A percentile compares a stretch with the other conserved stretches of the same genome.
phyloP scores from a whole-genome alignment of 2,888 invertebrate species.

The Villa cingulata region DNA sequence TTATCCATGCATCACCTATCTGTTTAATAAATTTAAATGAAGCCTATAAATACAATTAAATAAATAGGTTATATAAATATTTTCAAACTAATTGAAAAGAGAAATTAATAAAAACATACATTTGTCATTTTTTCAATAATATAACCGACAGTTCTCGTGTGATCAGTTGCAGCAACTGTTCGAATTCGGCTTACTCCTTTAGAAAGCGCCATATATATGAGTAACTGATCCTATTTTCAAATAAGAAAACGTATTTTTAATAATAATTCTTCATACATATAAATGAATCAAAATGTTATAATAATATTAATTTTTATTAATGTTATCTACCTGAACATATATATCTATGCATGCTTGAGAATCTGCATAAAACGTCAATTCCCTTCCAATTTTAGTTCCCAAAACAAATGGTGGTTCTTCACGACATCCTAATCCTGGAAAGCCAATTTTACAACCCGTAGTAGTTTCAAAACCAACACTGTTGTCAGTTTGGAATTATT shows the following conservation, averaged over 20 bases:
- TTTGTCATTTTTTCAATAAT: slow-evolving; percentile 56
- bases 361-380: too few species aligned
- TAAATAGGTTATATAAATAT: not conserved
- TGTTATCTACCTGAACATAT: slow-evolving; percentile 40
- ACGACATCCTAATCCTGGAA: slow-evolving; percentile 48
- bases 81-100: too few species aligned
- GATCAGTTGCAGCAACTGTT: slow-evolving; percentile 58
- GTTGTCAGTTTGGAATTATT: too few species aligned
- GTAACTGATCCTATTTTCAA: slow-evolving; percentile 55
- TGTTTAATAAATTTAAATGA: slow-evolving; percentile 25
- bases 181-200: slow-evolving; percentile 54
- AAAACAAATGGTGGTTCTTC: slow-evolving; percentile 33
- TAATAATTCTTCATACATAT: too few species aligned
- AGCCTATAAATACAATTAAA: slow-evolving; percentile 18
- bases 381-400: slow-evolving; percentile 51
- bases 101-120: slow-evolving; percentile 24
- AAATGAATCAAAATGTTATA: too few species aligned
- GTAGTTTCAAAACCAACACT: slow-evolving; percentile 48
- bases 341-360: slow-evolving; percentile 53
- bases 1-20: slow-evolving; percentile 10
- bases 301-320: too few species aligned
- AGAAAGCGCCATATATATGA: slow-evolving; percentile 78
- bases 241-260: not conserved
- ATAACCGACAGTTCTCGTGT: slow-evolving; percentile 76
- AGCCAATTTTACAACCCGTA: slow-evolving; percentile 50